Conservation (phyloP, 2,113 vertebrate species). For the Anas platyrhynchos region DNA sequence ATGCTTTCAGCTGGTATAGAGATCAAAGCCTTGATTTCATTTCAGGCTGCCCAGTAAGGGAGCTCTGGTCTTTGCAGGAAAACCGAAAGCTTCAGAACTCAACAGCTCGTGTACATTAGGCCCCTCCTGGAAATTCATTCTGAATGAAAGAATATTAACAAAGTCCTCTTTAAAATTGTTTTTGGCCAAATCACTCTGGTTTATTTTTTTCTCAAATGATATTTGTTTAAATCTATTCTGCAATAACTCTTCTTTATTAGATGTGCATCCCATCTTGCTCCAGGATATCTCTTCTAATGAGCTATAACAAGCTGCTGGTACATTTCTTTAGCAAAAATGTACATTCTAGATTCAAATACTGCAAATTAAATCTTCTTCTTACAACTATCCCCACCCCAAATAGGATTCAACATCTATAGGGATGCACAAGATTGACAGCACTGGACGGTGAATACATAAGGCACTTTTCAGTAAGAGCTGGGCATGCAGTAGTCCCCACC, state of each 20-base stretch:
- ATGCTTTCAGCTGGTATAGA: neutral
- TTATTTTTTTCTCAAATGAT: neutral
- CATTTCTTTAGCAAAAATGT: neutral
- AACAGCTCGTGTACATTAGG: neutral
- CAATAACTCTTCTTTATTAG: neutral
- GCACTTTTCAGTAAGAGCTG: neutral
- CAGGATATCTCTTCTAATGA: neutral
- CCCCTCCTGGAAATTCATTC: neutral
- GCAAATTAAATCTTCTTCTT: neutral
- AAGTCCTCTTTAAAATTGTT: neutral
- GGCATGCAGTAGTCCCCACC: too few relatives aligned
- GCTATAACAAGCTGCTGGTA: neutral
- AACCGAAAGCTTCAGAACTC: neutral
- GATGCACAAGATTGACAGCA: neutral
- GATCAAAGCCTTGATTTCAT: rapidly evolving
- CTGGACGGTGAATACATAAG: rapidly evolving
- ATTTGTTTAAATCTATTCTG: neutral
- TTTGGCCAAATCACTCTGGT: neutral
- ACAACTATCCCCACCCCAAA: neutral
- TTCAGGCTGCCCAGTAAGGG: neutral
- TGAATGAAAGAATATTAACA: neutral
- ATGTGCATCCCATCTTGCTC: neutral
- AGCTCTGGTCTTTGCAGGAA: neutral
- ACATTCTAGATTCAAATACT: neutral
- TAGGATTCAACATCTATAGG: neutral